Evolutionary conservation across 2,888 invertebrate species (phyloP).

Genomic region (Lasioglossum zephyrum): DNA sequence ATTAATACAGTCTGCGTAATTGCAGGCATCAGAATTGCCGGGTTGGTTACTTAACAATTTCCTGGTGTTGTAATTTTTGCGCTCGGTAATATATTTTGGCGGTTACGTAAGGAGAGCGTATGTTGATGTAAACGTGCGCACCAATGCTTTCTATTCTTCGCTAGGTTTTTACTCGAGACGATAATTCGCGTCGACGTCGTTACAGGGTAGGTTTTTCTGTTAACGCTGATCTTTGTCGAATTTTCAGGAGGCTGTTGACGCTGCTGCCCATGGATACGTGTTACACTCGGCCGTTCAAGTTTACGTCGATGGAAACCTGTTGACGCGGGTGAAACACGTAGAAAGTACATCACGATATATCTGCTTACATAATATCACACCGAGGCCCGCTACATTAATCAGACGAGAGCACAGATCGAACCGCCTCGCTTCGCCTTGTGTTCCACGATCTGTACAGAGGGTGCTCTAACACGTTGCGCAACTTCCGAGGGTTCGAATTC

Average conservation of each 20-base stretch:
- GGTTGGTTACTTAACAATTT: neutral
- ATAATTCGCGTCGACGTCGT: neutral
- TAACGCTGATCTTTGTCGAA: neutral
- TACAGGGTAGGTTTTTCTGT: neutral
- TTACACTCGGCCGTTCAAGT: neutral
- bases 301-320: constrained; percentile 31
- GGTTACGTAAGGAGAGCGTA: constrained; percentile 24
- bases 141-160: constrained; percentile 39
- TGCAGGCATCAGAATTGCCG: neutral
- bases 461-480: neutral
- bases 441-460: neutral
- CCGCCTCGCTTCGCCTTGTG: neutral
- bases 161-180: neutral
- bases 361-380: constrained; percentile 28
- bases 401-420: neutral
- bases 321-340: constrained; percentile 28
- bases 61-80: constrained; percentile 8
- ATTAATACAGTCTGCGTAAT: neutral
- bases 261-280: neutral
- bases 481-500: neutral
- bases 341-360: constrained; percentile 47
- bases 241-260: neutral
- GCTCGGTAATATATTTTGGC: constrained; percentile 15
- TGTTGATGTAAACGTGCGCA: neutral
- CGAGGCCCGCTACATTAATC: constrained; percentile 15